A percentile compares a stretch with the other conserved stretches of the same genome.
phyloP scores from a whole-genome alignment of 2,797 vertebrate species.

The Petrocephalus schoutedeni region DNA sequence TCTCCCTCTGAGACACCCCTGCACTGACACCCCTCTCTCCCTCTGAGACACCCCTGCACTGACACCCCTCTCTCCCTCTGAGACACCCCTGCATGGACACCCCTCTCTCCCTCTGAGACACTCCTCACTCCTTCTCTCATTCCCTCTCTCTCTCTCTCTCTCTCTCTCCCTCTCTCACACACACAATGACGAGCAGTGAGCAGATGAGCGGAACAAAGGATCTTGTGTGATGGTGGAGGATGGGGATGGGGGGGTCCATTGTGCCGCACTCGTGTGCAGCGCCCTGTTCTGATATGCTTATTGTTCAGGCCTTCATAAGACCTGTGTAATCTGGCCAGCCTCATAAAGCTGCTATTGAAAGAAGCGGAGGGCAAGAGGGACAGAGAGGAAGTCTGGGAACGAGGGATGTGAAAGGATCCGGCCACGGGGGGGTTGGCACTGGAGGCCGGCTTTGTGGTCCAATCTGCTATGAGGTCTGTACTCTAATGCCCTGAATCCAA shows the following conservation, averaged over 20 bases:
- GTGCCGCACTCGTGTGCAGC: neutral
- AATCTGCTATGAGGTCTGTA: neutral
- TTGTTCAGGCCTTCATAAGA: slow-evolving; percentile 22
- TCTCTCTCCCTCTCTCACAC: neutral
- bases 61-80: too few relatives aligned
- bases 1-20: too few relatives aligned
- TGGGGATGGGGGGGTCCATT: neutral
- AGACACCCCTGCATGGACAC: too few relatives aligned
- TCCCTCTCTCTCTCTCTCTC: slow-evolving; percentile 16
- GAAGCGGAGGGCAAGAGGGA: neutral
- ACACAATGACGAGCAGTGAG: slow-evolving; percentile 30
- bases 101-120: neutral
- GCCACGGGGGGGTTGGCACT: neutral
- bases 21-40: too few relatives aligned
- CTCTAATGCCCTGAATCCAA: neutral
- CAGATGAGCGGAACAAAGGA: slow-evolving; percentile 47
- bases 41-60: too few relatives aligned
- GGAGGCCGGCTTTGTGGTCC: neutral
- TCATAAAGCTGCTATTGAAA: slow-evolving; percentile 17
- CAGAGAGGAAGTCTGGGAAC: slow-evolving; percentile 11
- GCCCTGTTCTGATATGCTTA: slow-evolving; percentile 24
- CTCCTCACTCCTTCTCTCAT: neutral
- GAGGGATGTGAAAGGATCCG: neutral
- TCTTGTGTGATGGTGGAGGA: slow-evolving; percentile 39
- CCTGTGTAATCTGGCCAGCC: slow-evolving; percentile 21